A percentile compares a stretch with the other conserved stretches of the same genome.
phyloP scores from a whole-genome alignment of 2,113 vertebrate species.

The Riparia riparia region DNA sequence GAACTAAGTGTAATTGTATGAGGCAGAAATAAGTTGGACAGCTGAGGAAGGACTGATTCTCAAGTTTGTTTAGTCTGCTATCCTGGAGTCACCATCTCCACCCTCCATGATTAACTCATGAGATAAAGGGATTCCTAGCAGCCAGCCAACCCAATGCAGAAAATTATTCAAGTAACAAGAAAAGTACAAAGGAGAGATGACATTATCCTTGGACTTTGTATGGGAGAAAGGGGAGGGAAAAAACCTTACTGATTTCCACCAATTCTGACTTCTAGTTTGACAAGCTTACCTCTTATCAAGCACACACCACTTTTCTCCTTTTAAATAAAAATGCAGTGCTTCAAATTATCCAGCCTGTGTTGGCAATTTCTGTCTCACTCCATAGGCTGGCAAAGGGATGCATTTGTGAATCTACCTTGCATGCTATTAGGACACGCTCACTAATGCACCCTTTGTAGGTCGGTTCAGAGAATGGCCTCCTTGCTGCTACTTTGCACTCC shows the following conservation, averaged over 20 bases:
- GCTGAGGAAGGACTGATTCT: not conserved
- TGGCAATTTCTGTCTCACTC: not conserved
- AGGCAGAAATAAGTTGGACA: not conserved
- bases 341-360: not conserved
- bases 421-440: not conserved
- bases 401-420: not conserved
- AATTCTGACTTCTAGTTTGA: not conserved
- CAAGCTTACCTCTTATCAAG: not conserved
- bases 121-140: not conserved
- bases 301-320: not conserved
- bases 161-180: not conserved
- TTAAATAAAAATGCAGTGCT: not conserved
- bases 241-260: not conserved
- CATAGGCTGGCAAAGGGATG: not conserved
- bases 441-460: not conserved
- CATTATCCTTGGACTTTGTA: not conserved
- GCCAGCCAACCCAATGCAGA: not conserved
- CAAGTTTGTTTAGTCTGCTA: not conserved
- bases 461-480: not conserved
- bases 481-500: not conserved
- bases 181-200: not conserved
- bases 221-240: not conserved
- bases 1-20: not conserved
- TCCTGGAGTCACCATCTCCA: not conserved
- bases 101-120: fast-evolving